phyloP scores from a whole-genome alignment of 2,888 invertebrate genomes.

The Leptinotarsa juncta region DNA sequence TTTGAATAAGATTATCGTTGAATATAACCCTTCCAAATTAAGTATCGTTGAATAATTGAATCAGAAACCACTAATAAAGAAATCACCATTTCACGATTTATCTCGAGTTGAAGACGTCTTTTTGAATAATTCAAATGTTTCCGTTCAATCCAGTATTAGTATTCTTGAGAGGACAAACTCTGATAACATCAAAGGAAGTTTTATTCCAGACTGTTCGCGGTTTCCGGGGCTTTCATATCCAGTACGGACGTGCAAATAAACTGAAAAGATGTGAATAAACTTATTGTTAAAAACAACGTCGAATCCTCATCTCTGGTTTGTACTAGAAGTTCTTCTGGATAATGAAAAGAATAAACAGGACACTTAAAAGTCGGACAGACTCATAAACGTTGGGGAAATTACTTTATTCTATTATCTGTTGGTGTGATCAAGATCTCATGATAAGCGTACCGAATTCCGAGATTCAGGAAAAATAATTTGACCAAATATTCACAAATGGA shows the following conservation, averaged over 20 bases:
- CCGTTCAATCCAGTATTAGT: neutral
- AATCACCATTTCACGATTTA: neutral
- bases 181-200: slow-evolving; percentile 4
- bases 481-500: neutral
- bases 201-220: neutral
- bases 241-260: slow-evolving; percentile 6
- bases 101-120: neutral
- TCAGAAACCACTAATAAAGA: neutral
- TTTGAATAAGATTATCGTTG: too few relatives aligned
- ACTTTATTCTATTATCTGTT: slow-evolving; percentile 44
- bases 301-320: neutral
- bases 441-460: neutral
- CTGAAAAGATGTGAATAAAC: neutral
- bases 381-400: slow-evolving; percentile 38
- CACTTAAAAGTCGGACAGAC: slow-evolving; percentile 32
- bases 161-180: neutral
- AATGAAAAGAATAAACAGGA: slow-evolving; percentile 36
- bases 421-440: slow-evolving; percentile 40
- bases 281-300: slow-evolving; percentile 5
- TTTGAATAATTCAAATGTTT: neutral
- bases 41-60: neutral
- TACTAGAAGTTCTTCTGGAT: slow-evolving; percentile 26
- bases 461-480: neutral
- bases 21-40: too few relatives aligned
- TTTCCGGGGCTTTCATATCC: neutral